phyloP scores from a whole-genome alignment of 1,140 invertebrate genomes.

The Orchesella cincta region DNA sequence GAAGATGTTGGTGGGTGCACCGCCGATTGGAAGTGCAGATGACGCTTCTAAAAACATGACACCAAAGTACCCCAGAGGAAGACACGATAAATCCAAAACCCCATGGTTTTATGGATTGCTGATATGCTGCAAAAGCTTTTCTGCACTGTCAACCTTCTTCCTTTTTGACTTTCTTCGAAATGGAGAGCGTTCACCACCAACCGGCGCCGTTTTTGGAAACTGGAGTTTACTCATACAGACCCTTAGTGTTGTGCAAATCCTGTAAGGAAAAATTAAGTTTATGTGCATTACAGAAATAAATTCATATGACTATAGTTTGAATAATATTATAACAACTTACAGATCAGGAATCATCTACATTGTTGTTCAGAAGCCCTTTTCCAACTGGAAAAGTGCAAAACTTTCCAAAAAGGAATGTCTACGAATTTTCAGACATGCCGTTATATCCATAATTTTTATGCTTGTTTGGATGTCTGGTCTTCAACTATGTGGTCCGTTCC shows the following conservation, averaged over 20 bases:
- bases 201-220: conserved; percentile 35
- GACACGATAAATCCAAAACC: background rate
- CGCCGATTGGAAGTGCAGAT: too few species aligned
- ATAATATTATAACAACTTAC: background rate
- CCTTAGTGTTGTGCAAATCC: conserved; percentile 36
- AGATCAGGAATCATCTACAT: conserved; percentile 38
- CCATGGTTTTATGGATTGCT: conserved; percentile 37
- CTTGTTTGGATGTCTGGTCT: conserved; percentile 42
- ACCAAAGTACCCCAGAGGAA: background rate
- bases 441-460: conserved; percentile 26
- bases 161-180: conserved; percentile 32
- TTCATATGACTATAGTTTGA: background rate
- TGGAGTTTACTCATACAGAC: conserved; percentile 39
- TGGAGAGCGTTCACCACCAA: conserved; percentile 18
- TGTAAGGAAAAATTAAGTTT: conserved; percentile 29
- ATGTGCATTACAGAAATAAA: background rate
- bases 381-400: conserved; percentile 21
- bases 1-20: too few species aligned
- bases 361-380: conserved; percentile 39
- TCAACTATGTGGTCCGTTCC: conserved; percentile 40
- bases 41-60: too few species aligned
- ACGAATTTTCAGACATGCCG: conserved; percentile 41
- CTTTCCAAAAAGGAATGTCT: conserved; percentile 34
- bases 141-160: conserved; percentile 33
- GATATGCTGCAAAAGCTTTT: conserved; percentile 30